Percentiles rank a stretch among this genome's conserved stretches.
Conservation (phyloP, 1,140 invertebrate species). For the Halictus rubicundus region DNA sequence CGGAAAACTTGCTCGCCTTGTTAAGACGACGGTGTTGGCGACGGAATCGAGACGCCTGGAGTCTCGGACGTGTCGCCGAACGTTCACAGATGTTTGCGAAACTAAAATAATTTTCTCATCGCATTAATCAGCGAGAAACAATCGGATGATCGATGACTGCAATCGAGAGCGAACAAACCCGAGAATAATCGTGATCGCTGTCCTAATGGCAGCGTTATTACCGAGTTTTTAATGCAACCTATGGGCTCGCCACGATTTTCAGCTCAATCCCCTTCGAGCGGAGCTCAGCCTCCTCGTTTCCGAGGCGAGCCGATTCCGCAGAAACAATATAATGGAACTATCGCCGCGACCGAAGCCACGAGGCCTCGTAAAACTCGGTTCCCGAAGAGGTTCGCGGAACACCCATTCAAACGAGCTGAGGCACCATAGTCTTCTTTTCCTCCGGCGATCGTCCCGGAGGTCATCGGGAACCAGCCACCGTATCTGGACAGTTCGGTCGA, state of each 20-base stretch:
- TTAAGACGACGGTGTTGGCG: conserved; percentile 54
- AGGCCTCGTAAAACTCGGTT: conserved; percentile 47
- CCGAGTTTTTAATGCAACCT: conserved; percentile 40
- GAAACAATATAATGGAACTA: conserved; percentile 57
- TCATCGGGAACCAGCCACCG: background rate
- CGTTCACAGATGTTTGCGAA: background rate
- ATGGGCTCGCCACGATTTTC: no score
- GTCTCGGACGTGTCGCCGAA: no score
- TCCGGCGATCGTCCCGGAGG: background rate
- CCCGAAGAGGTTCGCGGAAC: conserved; percentile 44
- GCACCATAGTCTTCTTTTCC: background rate
- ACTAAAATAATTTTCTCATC: background rate
- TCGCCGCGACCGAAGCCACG: conserved; percentile 47
- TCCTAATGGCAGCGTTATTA: no score
- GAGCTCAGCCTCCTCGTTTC: conserved; percentile 54
- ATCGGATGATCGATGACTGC: no score
- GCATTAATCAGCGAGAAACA: no score
- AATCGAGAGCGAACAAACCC: no score
- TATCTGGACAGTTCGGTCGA: background rate
- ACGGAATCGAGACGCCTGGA: conserved; percentile 23
- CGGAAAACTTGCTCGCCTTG: conserved; percentile 54
- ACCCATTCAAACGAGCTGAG: background rate
- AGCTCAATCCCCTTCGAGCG: background rate
- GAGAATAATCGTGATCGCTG: no score
- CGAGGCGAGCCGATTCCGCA: no score